Conservation (phyloP, 2,113 vertebrate genomes). For the Albula goreensis region DNA sequence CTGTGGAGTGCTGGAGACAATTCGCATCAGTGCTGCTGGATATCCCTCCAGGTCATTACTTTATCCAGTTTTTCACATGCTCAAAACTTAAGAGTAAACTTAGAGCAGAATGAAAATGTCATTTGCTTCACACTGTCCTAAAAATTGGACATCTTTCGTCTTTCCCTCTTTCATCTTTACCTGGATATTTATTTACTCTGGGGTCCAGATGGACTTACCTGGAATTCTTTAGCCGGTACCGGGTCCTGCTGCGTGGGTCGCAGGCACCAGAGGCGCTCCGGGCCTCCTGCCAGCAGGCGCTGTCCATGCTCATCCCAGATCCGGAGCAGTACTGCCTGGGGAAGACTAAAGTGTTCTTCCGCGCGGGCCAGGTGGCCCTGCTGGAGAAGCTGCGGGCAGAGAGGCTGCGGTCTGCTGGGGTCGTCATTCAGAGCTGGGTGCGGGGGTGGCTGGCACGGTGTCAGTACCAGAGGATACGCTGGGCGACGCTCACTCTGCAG, state of each 20-base stretch:
- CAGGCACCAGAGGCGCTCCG: conserved; percentile 38
- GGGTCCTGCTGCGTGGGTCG: conserved; percentile 57
- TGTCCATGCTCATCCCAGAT: conserved; percentile 66
- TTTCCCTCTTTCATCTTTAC: background rate
- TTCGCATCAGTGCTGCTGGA: conserved; percentile 77
- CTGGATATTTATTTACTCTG: background rate
- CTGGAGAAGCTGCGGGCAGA: conserved; percentile 69
- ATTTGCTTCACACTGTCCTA: too few species aligned
- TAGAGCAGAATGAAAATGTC: too few species aligned
- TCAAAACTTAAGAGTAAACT: too few species aligned
- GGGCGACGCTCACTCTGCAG: conserved; percentile 62
- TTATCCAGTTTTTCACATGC: background rate
- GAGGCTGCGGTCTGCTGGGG: conserved; percentile 58
- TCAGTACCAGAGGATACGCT: conserved; percentile 33
- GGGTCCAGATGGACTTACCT: conserved; percentile 65
- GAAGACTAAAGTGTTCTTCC: conserved; percentile 70
- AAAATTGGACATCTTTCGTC: too few species aligned
- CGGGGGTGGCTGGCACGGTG: conserved; percentile 68
- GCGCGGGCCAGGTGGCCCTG: conserved; percentile 70
- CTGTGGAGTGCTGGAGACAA: conserved; percentile 77
- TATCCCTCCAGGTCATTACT: conserved; percentile 71
- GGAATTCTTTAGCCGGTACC: conserved; percentile 72
- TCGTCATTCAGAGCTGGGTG: conserved; percentile 67
- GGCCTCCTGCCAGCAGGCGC: conserved; percentile 51
- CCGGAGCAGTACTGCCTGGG: conserved; percentile 68